These are phyloP conservation scores for Channa maculata DNA, from an alignment of 2,113 vertebrate genomes.

Conservation along the genomic window DNA sequence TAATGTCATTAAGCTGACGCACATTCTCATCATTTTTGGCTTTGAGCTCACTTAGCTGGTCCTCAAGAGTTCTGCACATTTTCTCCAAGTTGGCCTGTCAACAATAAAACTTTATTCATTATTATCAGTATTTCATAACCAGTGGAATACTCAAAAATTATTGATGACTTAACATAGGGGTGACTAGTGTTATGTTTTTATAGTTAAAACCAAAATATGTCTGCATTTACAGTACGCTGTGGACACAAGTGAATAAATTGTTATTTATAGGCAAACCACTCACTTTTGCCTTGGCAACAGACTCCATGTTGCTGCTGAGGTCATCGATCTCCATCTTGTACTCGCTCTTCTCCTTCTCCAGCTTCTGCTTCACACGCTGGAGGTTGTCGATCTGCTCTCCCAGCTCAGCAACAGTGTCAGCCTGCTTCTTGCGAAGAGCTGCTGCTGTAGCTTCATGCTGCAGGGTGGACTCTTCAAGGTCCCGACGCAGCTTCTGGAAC, in stretches of 20 bases:
- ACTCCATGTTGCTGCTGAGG: constrained; percentile 69
- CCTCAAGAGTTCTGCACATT: constrained; percentile 89
- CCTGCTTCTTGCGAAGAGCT: constrained; percentile 78
- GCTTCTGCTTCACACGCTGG: constrained; percentile 70
- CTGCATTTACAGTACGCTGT: no score
- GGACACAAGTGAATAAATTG: no score
- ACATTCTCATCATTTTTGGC: constrained; percentile 65
- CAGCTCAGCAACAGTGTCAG: constrained; percentile 71
- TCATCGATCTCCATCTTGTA: constrained; percentile 65
- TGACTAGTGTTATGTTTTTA: no score
- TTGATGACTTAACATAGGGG: no score
- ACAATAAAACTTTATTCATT: neutral
- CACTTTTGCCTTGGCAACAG: constrained; percentile 83
- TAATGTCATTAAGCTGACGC: constrained; percentile 56
- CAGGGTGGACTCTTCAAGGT: constrained; percentile 75
- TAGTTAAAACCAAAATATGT: no score
- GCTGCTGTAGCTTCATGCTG: constrained; percentile 77
- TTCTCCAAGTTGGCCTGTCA: constrained; percentile 88
- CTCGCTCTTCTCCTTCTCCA: constrained; percentile 66
- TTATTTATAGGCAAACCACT: neutral
- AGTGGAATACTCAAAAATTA: neutral
- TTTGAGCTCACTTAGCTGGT: constrained; percentile 89
- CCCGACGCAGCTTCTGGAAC: constrained; percentile 70
- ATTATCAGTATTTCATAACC: no score
- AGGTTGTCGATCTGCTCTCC: constrained; percentile 77